These are phyloP conservation scores for Calephelis nemesis DNA, from an alignment of 1,140 invertebrate species.

Conservation along the genomic window DNA sequence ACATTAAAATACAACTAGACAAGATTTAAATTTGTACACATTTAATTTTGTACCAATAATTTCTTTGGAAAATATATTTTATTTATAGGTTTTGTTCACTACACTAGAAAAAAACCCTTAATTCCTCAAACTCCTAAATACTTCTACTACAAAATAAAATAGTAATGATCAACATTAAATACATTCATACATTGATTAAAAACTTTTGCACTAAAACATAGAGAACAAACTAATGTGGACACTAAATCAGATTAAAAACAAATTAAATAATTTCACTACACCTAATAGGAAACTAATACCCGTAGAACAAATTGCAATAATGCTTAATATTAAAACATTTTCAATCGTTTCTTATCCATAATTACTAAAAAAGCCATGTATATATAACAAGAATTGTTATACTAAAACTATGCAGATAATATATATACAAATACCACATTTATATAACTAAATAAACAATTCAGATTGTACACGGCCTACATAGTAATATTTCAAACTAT, in stretches of 20 bases:
- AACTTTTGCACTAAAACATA: constrained; percentile 61
- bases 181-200: constrained; percentile 54
- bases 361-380: constrained; percentile 37
- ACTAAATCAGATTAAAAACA: constrained; percentile 59
- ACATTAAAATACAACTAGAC: constrained; percentile 59
- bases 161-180: constrained; percentile 77
- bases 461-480: constrained; percentile 20
- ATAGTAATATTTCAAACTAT: constrained; percentile 5
- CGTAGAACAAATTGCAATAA: constrained; percentile 75
- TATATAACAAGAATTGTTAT: constrained; percentile 23
- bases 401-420: constrained; percentile 34
- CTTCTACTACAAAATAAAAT: constrained; percentile 70
- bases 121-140: constrained; percentile 44
- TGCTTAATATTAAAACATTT: constrained; percentile 29
- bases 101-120: constrained; percentile 52
- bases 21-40: constrained; percentile 71
- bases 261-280: constrained; percentile 68
- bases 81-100: constrained; percentile 35
- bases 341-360: constrained; percentile 25
- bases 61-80: constrained; percentile 74
- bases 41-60: constrained; percentile 75
- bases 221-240: constrained; percentile 50
- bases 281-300: constrained; percentile 78
- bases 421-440: constrained; percentile 20
- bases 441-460: constrained; percentile 13